These are phyloP conservation scores for Anableps anableps DNA, from an alignment of 2,797 vertebrate genomes.

Conservation along the genomic window DNA sequence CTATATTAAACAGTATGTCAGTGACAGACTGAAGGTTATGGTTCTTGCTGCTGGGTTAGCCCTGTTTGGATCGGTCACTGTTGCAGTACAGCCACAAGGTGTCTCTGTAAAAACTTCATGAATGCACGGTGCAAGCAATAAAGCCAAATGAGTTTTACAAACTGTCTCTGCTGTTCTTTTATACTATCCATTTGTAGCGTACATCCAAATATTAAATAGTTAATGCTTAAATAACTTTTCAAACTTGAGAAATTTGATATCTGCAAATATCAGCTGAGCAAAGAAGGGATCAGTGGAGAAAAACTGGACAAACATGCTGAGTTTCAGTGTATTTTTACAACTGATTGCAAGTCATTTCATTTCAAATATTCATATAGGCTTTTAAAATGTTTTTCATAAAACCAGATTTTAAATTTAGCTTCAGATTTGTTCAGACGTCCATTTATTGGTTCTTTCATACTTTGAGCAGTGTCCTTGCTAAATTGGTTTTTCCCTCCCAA, in stretches of 20 bases:
- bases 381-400: neutral
- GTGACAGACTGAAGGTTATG: slow-evolving; percentile 13
- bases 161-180: neutral
- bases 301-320: neutral
- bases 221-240: neutral
- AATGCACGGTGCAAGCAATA: slow-evolving; percentile 79
- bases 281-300: neutral
- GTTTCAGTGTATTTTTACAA: neutral
- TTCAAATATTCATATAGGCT: neutral
- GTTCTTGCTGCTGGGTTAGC: slow-evolving; percentile 1
- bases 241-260: neutral
- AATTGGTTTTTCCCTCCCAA: neutral
- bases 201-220: neutral
- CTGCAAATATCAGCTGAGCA: neutral
- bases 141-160: slow-evolving; percentile 81
- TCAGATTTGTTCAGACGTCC: neutral
- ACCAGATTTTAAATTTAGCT: neutral
- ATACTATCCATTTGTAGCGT: no score
- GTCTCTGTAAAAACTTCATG: slow-evolving; percentile 53
- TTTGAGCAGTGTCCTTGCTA: neutral
- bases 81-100: slow-evolving; percentile 52
- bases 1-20: slow-evolving; percentile 11
- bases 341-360: neutral
- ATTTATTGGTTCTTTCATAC: neutral
- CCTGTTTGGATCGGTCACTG: slow-evolving; percentile 21